phyloP scores from a whole-genome alignment of 2,113 vertebrate genomes.

The Boulengeromyrus knoepffleri region DNA sequence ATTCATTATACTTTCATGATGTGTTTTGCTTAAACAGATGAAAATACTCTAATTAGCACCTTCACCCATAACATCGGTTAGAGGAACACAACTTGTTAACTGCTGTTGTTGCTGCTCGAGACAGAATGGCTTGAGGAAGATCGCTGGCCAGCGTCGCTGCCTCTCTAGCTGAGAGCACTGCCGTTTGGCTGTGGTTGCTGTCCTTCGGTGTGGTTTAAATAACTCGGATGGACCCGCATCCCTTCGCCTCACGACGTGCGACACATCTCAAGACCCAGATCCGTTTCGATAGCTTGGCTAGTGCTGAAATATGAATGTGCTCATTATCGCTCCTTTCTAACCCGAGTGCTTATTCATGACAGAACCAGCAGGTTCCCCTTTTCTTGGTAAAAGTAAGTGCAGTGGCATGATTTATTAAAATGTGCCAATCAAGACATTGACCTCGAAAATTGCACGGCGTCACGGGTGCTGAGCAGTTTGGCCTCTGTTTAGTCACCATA shows the following conservation, averaged over 20 bases:
- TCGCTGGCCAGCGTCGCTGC: not conserved
- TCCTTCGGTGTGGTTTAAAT: not conserved
- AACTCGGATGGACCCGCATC: not conserved
- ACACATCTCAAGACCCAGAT: not conserved
- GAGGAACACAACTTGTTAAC: not conserved
- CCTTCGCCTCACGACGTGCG: not conserved
- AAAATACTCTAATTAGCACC: not conserved
- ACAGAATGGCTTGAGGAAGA: not conserved
- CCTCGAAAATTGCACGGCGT: not conserved
- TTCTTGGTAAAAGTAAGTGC: not conserved
- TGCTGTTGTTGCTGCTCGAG: not conserved
- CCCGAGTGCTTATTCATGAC: not conserved
- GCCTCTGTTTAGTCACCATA: not conserved
- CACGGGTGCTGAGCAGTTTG: not conserved
- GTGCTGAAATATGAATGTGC: not conserved
- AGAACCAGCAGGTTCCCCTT: not conserved
- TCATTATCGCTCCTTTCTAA: not conserved
- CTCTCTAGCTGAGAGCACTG: not conserved
- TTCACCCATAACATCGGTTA: not conserved
- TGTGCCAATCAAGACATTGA: not conserved
- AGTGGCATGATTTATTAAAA: not conserved
- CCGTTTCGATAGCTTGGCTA: not conserved
- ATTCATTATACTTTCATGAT: not conserved
- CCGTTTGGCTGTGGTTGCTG: not conserved
- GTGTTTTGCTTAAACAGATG: not conserved